A percentile compares a stretch with the other conserved stretches of the same genome.
Conservation (phyloP, 2,113 vertebrate genomes). For the Nothoprocta pentlandii region DNA sequence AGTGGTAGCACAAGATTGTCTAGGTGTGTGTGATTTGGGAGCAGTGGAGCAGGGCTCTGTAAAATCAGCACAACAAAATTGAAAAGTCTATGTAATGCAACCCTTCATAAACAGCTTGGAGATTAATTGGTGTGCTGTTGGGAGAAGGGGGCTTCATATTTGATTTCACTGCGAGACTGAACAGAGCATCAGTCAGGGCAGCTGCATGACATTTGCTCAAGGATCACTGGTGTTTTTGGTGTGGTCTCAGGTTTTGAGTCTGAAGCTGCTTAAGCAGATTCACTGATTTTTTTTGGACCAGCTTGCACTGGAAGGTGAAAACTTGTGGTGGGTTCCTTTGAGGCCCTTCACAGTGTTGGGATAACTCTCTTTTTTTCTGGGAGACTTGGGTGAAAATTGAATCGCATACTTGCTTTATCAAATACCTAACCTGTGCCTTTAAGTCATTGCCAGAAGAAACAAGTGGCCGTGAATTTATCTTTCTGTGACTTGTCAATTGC, state of each 20-base stretch:
- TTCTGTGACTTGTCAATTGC: background rate
- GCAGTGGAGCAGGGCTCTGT: background rate
- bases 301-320: background rate
- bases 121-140: background rate
- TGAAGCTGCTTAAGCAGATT: background rate
- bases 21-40: background rate
- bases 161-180: background rate
- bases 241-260: background rate
- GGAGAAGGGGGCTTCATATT: background rate
- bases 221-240: accelerated
- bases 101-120: background rate
- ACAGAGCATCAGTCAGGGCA: background rate
- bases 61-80: background rate
- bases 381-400: background rate
- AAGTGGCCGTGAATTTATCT: background rate
- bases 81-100: background rate
- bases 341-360: background rate
- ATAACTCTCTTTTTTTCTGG: background rate
- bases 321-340: background rate
- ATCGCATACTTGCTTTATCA: background rate
- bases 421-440: background rate
- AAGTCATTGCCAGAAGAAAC: background rate
- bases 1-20: background rate
- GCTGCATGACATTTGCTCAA: background rate
- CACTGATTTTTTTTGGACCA: background rate